Evolutionary conservation across 1,140 invertebrate species (phyloP).

Genomic region (Sycophila sp.): DNA sequence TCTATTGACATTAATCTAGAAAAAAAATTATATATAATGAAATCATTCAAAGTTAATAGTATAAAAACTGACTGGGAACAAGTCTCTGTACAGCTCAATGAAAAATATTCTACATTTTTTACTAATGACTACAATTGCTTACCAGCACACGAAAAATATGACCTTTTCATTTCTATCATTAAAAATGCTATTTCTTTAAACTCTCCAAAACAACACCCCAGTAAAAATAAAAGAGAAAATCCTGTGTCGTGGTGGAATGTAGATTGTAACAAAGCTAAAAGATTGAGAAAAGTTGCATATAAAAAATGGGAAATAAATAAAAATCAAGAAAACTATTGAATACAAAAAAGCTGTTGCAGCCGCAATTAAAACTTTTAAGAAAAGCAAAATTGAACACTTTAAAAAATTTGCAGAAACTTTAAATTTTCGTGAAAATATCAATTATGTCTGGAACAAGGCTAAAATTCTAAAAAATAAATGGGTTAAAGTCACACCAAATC

Average conservation of each 20-base stretch:
- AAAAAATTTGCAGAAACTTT: neutral
- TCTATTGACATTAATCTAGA: neutral
- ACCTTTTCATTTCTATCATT: neutral
- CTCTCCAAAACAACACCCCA: neutral
- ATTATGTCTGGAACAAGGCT: neutral
- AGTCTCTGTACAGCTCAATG: neutral
- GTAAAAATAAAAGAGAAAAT: too few relatives aligned
- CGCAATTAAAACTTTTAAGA: neutral
- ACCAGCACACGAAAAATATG: neutral
- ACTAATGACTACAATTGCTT: neutral
- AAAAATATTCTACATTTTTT: neutral
- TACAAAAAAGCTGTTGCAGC: neutral
- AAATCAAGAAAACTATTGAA: neutral
- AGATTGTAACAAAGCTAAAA: too few relatives aligned
- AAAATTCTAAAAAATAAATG: constrained; percentile 3
- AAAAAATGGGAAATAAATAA: too few relatives aligned
- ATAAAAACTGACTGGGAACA: neutral
- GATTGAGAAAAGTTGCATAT: too few relatives aligned
- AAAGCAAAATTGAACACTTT: neutral
- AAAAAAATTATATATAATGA: neutral
- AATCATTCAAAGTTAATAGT: neutral
- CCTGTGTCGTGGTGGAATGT: too few relatives aligned
- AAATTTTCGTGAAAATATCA: neutral
- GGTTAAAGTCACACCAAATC: neutral
- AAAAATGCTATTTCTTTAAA: neutral